phyloP scores from a whole-genome alignment of 37 sponge, comb jelly and placozoan species.

The Ianthella basta region DNA sequence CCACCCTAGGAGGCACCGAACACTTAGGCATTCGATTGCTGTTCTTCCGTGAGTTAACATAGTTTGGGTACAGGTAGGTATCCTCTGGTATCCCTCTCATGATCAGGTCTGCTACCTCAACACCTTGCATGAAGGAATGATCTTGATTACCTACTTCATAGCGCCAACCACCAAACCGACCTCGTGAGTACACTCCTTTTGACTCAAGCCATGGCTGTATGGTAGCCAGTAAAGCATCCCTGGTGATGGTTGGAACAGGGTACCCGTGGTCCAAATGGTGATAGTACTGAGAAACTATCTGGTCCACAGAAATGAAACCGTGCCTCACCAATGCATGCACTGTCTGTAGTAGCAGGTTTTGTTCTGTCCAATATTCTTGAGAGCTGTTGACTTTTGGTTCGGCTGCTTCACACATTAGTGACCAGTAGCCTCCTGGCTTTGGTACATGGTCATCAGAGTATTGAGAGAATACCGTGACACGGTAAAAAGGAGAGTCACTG shows the following conservation, averaged over 20 bases:
- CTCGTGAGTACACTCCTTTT: neutral
- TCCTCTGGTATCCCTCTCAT: conserved; percentile 28
- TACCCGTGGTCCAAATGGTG: conserved; percentile 45
- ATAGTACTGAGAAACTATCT: conserved; percentile 43
- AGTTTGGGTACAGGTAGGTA: conserved; percentile 28
- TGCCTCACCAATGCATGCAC: conserved; percentile 29
- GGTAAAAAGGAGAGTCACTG: conserved; percentile 51
- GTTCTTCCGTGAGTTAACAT: conserved; percentile 44
- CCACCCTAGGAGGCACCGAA: neutral
- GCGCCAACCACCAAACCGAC: neutral
- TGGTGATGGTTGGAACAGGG: conserved; percentile 36
- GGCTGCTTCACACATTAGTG: conserved; percentile 61
- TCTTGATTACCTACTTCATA: conserved; percentile 3
- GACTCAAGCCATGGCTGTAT: conserved; percentile 1
- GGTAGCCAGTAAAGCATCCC: neutral
- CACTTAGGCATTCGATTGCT: neutral
- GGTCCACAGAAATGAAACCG: conserved; percentile 23
- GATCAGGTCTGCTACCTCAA: neutral
- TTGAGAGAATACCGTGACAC: conserved; percentile 53
- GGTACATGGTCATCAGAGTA: conserved; percentile 60
- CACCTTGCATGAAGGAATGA: conserved; percentile 14
- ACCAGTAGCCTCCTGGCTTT: conserved; percentile 34
- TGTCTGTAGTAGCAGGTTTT: conserved; percentile 4
- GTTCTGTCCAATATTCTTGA: conserved; percentile 17
- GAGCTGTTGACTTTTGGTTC: conserved; percentile 12